Evolutionary conservation across 2,888 invertebrate species (phyloP), one percentile per base, ranked within the genome.

Genomic region (Venustoraphidia nigricollis): DNA sequence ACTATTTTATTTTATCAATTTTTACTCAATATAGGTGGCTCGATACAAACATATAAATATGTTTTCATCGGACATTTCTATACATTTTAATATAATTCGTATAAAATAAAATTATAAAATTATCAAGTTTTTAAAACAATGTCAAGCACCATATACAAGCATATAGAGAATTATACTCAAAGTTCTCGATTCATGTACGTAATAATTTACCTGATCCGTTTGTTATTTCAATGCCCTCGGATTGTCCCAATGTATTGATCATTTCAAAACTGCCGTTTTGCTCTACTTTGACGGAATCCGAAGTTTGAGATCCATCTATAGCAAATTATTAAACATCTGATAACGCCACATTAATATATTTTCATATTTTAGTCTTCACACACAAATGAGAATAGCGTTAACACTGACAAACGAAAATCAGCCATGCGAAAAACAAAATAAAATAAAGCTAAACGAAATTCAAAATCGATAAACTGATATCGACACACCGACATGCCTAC

Each of bases 181-280:
- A 27, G 6, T 27, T 27, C 27, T 27, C 27, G 27, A 27, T 27
- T 27, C 10, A 38, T 36, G 27, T 36, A 34, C 10, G n/a, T n/a
- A 44, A 38, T 35, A 44, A 50, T 51, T 55, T 53, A 55, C 56
- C 57, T 48, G 54, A 50, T 44, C 57, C 55, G 52, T 55, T 58
- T 45, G 56, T 53, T 45, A 52, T 44, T 51, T 63, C 65, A 53
- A 61, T 54, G 50, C 60, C 61, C 52, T 69, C 67, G 53, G 71
- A 66, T 54, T 79, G 75, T 46, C 68, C 77, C 56, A 71, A 62
- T 54, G 70, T 70, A 58, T 79, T 78, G 56, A 81, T 77, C 69
- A 81, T 78, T 67, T 81, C 81, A 61, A 81, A 81, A 63, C 79
- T 79, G 55, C 77, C 76, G 46, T 74, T 71, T 45, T 72, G 70